Evolutionary conservation across 2,888 invertebrate genomes (phyloP), one percentile per base, ranked within the genome.

Genomic region (Apamea sordens): DNA sequence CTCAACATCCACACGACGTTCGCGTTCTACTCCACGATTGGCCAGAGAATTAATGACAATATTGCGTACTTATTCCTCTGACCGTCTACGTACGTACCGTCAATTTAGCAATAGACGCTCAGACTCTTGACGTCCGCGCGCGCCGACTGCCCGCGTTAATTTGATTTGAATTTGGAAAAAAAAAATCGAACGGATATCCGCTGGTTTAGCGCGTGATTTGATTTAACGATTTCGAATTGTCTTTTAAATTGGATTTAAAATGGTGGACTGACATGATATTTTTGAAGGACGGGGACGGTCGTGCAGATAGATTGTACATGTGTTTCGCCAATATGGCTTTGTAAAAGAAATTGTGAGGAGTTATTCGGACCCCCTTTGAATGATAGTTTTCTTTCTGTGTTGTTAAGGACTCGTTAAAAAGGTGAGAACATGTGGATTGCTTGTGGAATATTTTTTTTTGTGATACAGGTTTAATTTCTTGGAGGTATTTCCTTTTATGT

Each of bases 251-350:
- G 41, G 41, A 41, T 70, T 80, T 71, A 82, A 92, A 90, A 96
- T 96, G 95, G 94, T 95, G 88, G 94, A 94, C 91, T 96, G 89
- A 94, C 63, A 86, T 85, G 89, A 73, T 94, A 93, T 92, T 89
- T 91, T 85, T 93, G 75, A 91, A 93, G 65, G 94, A 94, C 87
- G 92, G 92, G 56, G 94, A 92, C 83, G 95, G 95, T 71, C 86
- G 93, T 67, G 90, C 88, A 6, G 91, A 92, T 87, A 91, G 89
- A 83, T 86, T 90, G 24, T 88, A 91, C 13, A 92, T 91, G 90
- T 92, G 92, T 92, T 95, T 96, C 96, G 96, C 96, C 96, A 96
- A 95, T 92, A 96, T 93, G 96, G 96, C 96, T 88, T 83, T 88
- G 89, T 92, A 90, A 78, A 86, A 86, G 53, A 90, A 88, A 92